phyloP scores from a whole-genome alignment of 2,888 invertebrate species.

The Nebria brevicollis region DNA sequence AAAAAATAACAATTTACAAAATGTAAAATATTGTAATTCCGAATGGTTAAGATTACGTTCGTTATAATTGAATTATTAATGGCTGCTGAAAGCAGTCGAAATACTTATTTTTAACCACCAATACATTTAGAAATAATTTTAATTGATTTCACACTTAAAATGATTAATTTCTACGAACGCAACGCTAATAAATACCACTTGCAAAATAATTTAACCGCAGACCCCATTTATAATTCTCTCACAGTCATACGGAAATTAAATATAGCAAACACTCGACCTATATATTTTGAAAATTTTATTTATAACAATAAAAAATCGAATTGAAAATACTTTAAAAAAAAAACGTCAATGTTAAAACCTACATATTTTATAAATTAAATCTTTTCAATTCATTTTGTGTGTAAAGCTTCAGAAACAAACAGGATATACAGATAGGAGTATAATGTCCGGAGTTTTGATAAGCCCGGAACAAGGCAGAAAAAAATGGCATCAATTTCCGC shows the following conservation, averaged over 20 bases:
- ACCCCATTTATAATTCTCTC: background rate
- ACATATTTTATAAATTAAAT: background rate
- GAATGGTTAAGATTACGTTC: too few relatives aligned
- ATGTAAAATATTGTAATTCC: too few relatives aligned
- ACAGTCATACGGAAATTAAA: background rate
- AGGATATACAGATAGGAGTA: background rate
- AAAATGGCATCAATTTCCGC: background rate
- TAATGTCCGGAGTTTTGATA: background rate
- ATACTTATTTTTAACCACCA: too few relatives aligned
- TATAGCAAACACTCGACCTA: background rate
- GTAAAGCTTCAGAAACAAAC: background rate
- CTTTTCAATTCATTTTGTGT: background rate
- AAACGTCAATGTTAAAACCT: background rate
- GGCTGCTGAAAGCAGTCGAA: too few relatives aligned
- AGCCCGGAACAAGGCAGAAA: constrained; percentile 1
- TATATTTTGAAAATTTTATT: background rate
- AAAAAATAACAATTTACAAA: too few relatives aligned
- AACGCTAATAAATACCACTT: background rate
- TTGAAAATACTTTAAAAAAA: background rate
- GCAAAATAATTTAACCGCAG: background rate
- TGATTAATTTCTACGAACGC: background rate
- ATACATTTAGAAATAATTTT: background rate
- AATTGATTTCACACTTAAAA: background rate
- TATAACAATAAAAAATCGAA: background rate
- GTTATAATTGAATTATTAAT: too few relatives aligned